Conservation (phyloP, 2,113 vertebrate species). For the Zonotrichia leucophrys region DNA sequence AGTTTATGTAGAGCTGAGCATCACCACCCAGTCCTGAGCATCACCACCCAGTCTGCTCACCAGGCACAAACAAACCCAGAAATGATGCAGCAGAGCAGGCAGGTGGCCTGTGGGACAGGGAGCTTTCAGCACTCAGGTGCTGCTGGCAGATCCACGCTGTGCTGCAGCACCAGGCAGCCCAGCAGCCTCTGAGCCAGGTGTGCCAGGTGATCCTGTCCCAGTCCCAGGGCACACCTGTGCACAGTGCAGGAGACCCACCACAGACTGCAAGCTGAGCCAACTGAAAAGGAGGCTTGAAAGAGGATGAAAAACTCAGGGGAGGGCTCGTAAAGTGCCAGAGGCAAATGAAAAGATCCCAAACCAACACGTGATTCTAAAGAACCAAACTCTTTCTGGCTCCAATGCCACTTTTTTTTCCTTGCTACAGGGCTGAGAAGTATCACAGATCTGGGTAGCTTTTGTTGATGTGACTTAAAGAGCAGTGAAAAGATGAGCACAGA, state of each 20-base stretch:
- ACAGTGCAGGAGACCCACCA: neutral
- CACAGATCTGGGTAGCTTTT: neutral
- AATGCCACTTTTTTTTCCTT: neutral
- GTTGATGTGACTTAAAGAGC: neutral
- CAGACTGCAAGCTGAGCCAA: neutral
- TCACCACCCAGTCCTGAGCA: neutral
- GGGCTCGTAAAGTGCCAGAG: conserved; percentile 10
- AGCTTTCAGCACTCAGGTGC: neutral
- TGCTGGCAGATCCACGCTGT: neutral
- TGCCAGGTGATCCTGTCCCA: neutral
- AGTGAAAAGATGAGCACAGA: neutral
- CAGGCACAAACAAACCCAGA: neutral
- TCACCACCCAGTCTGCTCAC: neutral
- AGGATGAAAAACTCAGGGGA: conserved; percentile 23
- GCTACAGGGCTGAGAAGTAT: neutral
- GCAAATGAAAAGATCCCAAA: conserved; percentile 21
- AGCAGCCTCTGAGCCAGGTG: neutral
- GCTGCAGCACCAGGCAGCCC: neutral
- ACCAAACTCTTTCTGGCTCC: neutral
- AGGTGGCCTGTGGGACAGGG: accelerated
- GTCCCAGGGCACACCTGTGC: neutral
- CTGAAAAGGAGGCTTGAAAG: conserved; percentile 4
- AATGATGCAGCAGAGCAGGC: neutral
- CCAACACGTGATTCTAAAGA: neutral
- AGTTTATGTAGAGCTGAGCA: accelerated